Evolutionary conservation across 2,888 invertebrate genomes (phyloP).

Genomic region (Alsophila aescularia): DNA sequence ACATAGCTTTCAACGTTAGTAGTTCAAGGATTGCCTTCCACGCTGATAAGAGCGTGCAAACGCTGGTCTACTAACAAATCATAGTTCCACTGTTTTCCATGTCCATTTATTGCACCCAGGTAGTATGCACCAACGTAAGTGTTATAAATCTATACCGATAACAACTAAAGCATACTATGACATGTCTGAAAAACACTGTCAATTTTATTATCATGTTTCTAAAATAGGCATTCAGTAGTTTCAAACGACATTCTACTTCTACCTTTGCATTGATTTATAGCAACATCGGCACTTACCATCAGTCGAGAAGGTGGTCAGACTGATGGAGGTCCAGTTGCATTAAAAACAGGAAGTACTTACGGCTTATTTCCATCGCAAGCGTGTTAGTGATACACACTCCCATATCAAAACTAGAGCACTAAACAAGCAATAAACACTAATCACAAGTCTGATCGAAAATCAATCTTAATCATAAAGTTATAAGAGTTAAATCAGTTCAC

Average conservation of each 20-base stretch:
- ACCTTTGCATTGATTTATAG: no score
- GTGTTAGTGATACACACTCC: constrained; percentile 73
- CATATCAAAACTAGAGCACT: constrained; percentile 50
- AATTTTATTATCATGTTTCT: background rate
- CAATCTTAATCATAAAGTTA: constrained; percentile 23
- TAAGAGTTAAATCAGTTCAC: constrained; percentile 26
- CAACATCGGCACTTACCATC: no score
- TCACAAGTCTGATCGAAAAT: constrained; percentile 29
- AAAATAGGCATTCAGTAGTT: no score
- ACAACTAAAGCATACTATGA: no score
- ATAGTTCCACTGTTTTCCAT: background rate
- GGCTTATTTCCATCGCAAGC: constrained; percentile 76
- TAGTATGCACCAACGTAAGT: no score
- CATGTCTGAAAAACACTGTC: constrained; percentile 16
- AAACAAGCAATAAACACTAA: constrained; percentile 22
- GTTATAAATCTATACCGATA: no score
- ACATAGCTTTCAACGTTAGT: constrained; percentile 6
- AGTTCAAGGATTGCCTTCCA: constrained; percentile 21
- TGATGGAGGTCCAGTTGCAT: background rate
- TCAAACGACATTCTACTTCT: no score
- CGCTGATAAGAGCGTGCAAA: constrained; percentile 22
- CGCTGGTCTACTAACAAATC: background rate
- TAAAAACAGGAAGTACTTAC: constrained; percentile 56
- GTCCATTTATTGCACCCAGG: no score
- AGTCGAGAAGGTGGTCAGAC: background rate